phyloP scores from a whole-genome alignment of 2,888 invertebrate genomes.

The Polydrusus pterygomalis region DNA sequence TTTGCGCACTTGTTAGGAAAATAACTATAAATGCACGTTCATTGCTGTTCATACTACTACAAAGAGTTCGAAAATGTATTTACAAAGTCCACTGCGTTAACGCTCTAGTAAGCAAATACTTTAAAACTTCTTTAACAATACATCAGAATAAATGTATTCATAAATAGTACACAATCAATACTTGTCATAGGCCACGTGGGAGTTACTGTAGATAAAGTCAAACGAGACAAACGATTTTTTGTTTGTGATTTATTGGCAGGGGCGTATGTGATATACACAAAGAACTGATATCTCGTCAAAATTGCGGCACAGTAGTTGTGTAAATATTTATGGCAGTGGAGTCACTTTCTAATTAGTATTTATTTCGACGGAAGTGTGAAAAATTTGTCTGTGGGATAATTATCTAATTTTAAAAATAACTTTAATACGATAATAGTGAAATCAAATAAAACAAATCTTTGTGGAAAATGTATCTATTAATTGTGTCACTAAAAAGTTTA shows the following conservation, averaged over 20 bases:
- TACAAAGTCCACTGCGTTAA: constrained; percentile 1
- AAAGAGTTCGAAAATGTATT: constrained; percentile 1
- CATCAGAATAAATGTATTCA: constrained; percentile 23
- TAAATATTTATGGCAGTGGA: constrained; percentile 7
- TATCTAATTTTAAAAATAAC: too few species aligned
- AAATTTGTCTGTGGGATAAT: too few species aligned
- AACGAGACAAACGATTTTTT: constrained; percentile 29
- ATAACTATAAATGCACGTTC: background rate
- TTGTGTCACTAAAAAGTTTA: too few species aligned
- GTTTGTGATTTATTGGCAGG: constrained; percentile 30
- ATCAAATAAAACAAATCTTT: too few species aligned
- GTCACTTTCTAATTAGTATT: background rate
- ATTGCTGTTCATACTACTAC: constrained; percentile 1
- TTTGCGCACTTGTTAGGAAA: too few species aligned
- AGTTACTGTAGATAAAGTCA: constrained; percentile 23
- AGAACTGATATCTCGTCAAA: constrained; percentile 12
- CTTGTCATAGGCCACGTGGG: constrained; percentile 25
- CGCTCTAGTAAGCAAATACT: constrained; percentile 18
- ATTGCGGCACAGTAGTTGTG: constrained; percentile 3
- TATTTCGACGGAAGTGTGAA: background rate
- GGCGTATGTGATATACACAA: constrained; percentile 24
- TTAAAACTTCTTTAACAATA: constrained; percentile 21
- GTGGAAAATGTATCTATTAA: too few species aligned
- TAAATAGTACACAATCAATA: constrained; percentile 27
- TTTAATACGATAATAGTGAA: too few species aligned